These are phyloP conservation scores for Cololabis saira DNA, from an alignment of 2,113 vertebrate genomes.

Conservation along the genomic window DNA sequence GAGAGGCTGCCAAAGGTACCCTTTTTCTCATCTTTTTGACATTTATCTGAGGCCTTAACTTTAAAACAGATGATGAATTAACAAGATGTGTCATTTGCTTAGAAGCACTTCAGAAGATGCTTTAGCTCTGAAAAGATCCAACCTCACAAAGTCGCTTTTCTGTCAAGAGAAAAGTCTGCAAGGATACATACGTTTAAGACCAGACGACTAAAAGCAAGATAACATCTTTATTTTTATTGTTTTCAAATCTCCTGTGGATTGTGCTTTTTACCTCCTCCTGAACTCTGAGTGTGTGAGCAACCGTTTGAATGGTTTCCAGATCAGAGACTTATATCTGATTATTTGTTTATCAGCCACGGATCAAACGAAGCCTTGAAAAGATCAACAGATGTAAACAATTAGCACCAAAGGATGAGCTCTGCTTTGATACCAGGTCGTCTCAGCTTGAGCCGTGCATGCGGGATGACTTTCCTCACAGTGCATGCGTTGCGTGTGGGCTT, in stretches of 20 bases:
- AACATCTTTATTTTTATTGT: slow-evolving; percentile 33
- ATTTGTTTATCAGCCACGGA: slow-evolving; percentile 65
- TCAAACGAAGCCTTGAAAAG: slow-evolving; percentile 43
- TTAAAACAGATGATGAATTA: background rate
- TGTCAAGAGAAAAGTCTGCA: slow-evolving; percentile 77
- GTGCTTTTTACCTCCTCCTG: slow-evolving; percentile 45
- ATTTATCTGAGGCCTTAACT: slow-evolving; percentile 1
- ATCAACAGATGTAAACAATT: slow-evolving; percentile 70
- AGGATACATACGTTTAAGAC: background rate
- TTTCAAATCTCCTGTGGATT: slow-evolving; percentile 62
- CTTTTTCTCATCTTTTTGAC: background rate
- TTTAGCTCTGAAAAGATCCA: slow-evolving; percentile 1
- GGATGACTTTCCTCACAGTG: slow-evolving; percentile 16
- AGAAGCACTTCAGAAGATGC: slow-evolving; percentile 4
- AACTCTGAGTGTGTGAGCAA: slow-evolving; percentile 48
- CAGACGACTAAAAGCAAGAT: slow-evolving; percentile 20
- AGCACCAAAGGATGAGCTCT: slow-evolving; percentile 55
- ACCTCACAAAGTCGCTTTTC: background rate
- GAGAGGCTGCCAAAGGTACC: slow-evolving; percentile 94
- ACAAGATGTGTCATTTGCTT: background rate
- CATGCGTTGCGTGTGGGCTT: background rate
- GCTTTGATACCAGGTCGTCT: slow-evolving; percentile 55
- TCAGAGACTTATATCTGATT: slow-evolving; percentile 59
- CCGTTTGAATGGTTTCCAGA: slow-evolving; percentile 52
- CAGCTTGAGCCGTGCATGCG: slow-evolving; percentile 31